Base-by-base conservation (phyloP, 1,140 invertebrate genomes). In the Trachymyrmex cornetzi region DNA sequence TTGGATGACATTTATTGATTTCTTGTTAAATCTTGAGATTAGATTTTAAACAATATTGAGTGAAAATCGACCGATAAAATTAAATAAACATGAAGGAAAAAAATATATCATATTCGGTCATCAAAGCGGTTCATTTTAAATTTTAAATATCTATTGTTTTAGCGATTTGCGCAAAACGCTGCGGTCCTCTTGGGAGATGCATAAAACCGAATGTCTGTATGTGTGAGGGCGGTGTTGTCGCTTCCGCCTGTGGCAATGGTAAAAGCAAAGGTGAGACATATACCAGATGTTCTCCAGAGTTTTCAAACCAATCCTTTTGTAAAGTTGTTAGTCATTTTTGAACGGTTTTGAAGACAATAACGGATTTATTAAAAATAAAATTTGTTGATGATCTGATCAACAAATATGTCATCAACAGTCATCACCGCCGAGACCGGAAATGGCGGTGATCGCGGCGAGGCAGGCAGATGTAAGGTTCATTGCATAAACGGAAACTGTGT, bases 181-280 rank as follows among this genome's bases (percentile, higher is more conserved):
- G 98, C 94, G 97, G 96, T 0, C 95, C 95, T 44, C 92, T 96
- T 48, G 98, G 98, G 38, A 96, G 96, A 71, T 99, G 98, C 92
- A 96, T 98, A 55, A 97, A 97, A 89, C 98, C 98, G 1, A 98
- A 98, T 94, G 95, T 98, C 82, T 99, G 98, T 94, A 95, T 97
- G 22, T 98, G 98, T 92, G 96, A 97, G 7, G 96, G 96, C 55
- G 97, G 97, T 27, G 93, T 95, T 0, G 95, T 97, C 57, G 95
- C 96, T 55, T 94, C 96, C 5, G 94, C 95, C 2, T 97, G 96
- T 79, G 93, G 89, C 74, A 77, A 57, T 64, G 87, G 59, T 66
- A 90, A 85, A 86, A 86, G 50, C 72, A 92, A 92, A 90, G 88
- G 91, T 90, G 85, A 77, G 92, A 74, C 9, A 63, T 69, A 44